A percentile compares a stretch with the other conserved stretches of the same genome.
Conservation (phyloP, 2,888 invertebrate species). For the Melanchra persicariae region DNA sequence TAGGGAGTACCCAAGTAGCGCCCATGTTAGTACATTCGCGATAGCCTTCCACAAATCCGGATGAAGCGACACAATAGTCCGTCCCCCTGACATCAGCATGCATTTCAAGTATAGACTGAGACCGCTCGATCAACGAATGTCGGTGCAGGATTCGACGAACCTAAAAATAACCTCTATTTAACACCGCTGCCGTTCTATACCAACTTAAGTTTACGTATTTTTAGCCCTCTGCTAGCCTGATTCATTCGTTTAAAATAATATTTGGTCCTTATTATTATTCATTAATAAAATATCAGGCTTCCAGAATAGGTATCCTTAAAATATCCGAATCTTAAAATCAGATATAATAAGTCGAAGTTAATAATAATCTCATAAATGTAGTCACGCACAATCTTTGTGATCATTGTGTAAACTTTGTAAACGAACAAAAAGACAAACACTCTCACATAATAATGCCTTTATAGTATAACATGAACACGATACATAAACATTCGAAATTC, state of each 20-base stretch:
- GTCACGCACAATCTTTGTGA: conserved; percentile 85
- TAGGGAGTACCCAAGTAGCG: background rate
- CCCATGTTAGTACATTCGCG: conserved; percentile 32
- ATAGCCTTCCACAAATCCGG: conserved; percentile 42
- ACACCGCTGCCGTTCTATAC: conserved; percentile 32
- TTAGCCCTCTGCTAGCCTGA: conserved; percentile 38
- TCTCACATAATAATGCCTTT: conserved; percentile 78
- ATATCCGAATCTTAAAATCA: conserved; percentile 34
- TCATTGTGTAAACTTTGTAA: too few relatives aligned
- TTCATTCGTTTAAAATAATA: conserved; percentile 5
- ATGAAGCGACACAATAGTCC: conserved; percentile 72
- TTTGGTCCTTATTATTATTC: background rate
- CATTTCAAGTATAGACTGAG: conserved; percentile 77
- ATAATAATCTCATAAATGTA: conserved; percentile 60
- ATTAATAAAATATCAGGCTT: conserved; percentile 46
- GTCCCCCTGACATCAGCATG: conserved; percentile 77
- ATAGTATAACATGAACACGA: conserved; percentile 64
- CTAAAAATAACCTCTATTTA: conserved; percentile 18
- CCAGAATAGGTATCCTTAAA: conserved; percentile 35
- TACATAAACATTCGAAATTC: conserved; percentile 62
- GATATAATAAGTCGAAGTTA: conserved; percentile 28
- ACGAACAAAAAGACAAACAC: conserved; percentile 68
- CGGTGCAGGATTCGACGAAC: conserved; percentile 30
- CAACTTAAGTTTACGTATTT: conserved; percentile 18
- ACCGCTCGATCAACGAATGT: conserved; percentile 31